Conservation (phyloP, 1,140 invertebrate species). For the Ridgeia piscesae region DNA sequence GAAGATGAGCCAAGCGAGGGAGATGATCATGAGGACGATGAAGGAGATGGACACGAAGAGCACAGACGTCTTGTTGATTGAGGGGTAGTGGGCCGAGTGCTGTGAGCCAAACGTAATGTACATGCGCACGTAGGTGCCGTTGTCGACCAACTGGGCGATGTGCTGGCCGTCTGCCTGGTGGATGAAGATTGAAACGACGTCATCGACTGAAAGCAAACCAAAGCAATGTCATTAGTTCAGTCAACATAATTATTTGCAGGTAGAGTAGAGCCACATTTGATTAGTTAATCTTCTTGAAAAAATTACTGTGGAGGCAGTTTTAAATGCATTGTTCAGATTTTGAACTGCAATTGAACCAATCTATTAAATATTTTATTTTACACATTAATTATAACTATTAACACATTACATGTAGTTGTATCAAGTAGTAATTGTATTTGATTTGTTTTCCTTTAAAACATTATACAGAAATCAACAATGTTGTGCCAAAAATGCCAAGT, state of each 20-base stretch:
- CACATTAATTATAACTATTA: too few species aligned
- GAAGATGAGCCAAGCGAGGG: conserved; percentile 88
- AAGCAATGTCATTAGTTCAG: background rate
- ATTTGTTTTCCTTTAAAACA: too few species aligned
- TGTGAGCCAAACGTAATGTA: conserved; percentile 65
- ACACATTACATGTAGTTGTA: too few species aligned
- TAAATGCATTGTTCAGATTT: too few species aligned
- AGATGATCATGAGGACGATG: conserved; percentile 91
- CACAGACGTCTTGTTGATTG: conserved; percentile 66
- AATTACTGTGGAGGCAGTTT: too few species aligned
- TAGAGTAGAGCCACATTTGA: too few species aligned
- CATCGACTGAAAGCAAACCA: conserved; percentile 51
- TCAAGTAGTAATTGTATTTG: too few species aligned
- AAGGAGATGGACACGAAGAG: conserved; percentile 92
- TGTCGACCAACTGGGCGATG: conserved; percentile 69
- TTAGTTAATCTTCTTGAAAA: too few species aligned
- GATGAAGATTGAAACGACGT: conserved; percentile 77
- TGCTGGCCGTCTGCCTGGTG: conserved; percentile 74
- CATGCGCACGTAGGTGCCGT: conserved; percentile 68
- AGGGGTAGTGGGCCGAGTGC: background rate
- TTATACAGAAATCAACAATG: background rate
- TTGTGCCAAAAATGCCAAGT: background rate
- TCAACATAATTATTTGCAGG: too few species aligned
- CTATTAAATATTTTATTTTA: too few species aligned
- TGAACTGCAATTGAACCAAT: too few species aligned